phyloP scores from a whole-genome alignment of 30 jellyfish, hydroid and myxozoan species.

The Aurelia coerulea region DNA sequence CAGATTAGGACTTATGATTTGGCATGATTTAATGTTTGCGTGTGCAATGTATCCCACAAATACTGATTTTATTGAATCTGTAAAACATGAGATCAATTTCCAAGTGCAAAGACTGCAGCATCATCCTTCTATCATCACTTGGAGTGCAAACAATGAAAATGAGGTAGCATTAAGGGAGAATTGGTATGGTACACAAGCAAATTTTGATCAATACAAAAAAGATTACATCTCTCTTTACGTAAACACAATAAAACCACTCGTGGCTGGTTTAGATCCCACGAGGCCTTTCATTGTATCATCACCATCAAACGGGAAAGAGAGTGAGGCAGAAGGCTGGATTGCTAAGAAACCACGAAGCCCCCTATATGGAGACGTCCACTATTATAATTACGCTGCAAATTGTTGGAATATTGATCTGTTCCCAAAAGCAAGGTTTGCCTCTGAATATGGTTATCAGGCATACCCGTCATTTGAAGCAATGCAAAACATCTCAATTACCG shows the following conservation, averaged over 20 bases:
- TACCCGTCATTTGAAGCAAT: slow-evolving; percentile 76
- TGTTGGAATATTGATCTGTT: slow-evolving; percentile 77
- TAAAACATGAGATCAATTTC: slow-evolving; percentile 42
- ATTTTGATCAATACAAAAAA: slow-evolving; percentile 22
- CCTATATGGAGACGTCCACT: slow-evolving; percentile 89
- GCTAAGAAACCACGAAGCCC: slow-evolving; percentile 80
- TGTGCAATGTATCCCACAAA: slow-evolving; percentile 93
- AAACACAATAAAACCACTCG: slow-evolving; percentile 56
- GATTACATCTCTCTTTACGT: slow-evolving; percentile 76
- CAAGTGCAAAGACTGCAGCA: slow-evolving; percentile 81
- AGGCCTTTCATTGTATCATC: slow-evolving; percentile 92
- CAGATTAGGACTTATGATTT: slow-evolving; percentile 63
- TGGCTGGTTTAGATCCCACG: slow-evolving; percentile 50
- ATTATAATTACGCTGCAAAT: slow-evolving; percentile 67
- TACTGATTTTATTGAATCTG: slow-evolving; percentile 56
- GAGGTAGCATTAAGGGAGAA: slow-evolving; percentile 88
- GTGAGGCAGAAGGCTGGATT: slow-evolving; percentile 73
- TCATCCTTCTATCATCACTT: slow-evolving; percentile 78
- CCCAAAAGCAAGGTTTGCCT: slow-evolving; percentile 91
- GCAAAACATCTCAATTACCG: slow-evolving; percentile 23
- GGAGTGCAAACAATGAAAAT: slow-evolving; percentile 97
- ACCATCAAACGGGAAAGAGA: slow-evolving; percentile 87
- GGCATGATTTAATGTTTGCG: slow-evolving; percentile 98
- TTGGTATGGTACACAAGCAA: slow-evolving; percentile 65
- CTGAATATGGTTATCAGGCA: slow-evolving; percentile 95